Base-by-base conservation (phyloP, 2,888 invertebrate genomes). In the Euphydryas editha region DNA sequence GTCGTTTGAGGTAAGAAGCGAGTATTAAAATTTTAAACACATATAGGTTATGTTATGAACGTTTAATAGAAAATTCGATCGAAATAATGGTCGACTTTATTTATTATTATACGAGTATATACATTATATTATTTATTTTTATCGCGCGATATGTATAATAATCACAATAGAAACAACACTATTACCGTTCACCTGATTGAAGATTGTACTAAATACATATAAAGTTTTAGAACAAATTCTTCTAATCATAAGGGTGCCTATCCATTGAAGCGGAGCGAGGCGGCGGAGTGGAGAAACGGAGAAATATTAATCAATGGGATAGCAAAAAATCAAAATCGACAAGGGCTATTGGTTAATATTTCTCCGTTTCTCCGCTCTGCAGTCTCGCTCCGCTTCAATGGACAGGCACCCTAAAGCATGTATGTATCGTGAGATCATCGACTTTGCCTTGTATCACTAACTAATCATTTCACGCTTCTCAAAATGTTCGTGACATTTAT, bases 1-100 rank as follows among this genome's bases (percentile, higher is more conserved):
- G 84, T 88, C 88, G 85, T 80, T 84, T 85, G 85, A 91, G 91
- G 91, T 91, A 91, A 91, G 90, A 84, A 67, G 82, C 77, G 82
- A 79, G 78, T 72, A 74, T 73, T 68, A 73, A 73, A 68, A 62
- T 62, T 15, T 24, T 51, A 60, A 68, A 65, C 70, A 70, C 70
- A 36, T 57, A 30, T 65, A 62, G 42, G 54, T n/a, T 70, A 70
- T 62, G 65, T 55, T 64, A 58, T 60, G 57, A 36, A 47, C 46
- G 55, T 62, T 57, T 68, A 59, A 61, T 68, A 61, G 68, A 68
- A 63, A 61, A 59, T 66, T 65, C 68, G 68, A 68, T 65, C 68
- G 68, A 66, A 68, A 63, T 70, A 61, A 63, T 11, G 68, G 62
- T 70, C 65, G 63, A 65, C 39, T 44, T 49, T 57, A 56, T 13